Evolutionary conservation across 1,140 invertebrate species (phyloP).

Genomic region (Mercenaria mercenaria): DNA sequence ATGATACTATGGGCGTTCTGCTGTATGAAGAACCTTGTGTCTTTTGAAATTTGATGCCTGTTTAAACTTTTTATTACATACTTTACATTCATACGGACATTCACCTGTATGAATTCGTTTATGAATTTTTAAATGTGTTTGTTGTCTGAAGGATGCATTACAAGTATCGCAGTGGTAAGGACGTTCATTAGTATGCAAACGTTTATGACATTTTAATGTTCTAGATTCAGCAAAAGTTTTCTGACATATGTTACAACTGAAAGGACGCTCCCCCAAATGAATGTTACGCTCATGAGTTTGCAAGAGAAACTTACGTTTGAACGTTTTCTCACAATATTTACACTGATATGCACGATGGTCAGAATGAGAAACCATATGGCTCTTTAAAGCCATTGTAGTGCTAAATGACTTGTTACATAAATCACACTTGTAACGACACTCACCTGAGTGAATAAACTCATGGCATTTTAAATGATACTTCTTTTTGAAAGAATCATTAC

Average conservation of each 20-base stretch:
- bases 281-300: background rate
- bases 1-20: no score
- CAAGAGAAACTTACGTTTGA: background rate
- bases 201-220: no score
- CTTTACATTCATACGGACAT: background rate
- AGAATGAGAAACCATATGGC: slow-evolving; percentile 2
- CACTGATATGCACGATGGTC: background rate
- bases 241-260: slow-evolving; percentile 33
- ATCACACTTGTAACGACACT: slow-evolving; percentile 10
- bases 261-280: background rate
- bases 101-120: no score
- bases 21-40: background rate
- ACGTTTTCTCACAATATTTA: slow-evolving; percentile 4
- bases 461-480: background rate
- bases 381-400: background rate
- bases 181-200: no score
- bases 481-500: slow-evolving; percentile 24
- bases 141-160: no score
- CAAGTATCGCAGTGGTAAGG: no score
- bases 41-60: background rate
- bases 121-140: no score
- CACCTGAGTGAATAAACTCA: slow-evolving; percentile 24
- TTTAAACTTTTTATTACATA: background rate
- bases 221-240: background rate
- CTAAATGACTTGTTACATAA: slow-evolving; percentile 34